These are phyloP conservation scores for Drosophila eugracilis DNA, from an alignment of 1,140 invertebrate genomes.

Conservation along the genomic window DNA sequence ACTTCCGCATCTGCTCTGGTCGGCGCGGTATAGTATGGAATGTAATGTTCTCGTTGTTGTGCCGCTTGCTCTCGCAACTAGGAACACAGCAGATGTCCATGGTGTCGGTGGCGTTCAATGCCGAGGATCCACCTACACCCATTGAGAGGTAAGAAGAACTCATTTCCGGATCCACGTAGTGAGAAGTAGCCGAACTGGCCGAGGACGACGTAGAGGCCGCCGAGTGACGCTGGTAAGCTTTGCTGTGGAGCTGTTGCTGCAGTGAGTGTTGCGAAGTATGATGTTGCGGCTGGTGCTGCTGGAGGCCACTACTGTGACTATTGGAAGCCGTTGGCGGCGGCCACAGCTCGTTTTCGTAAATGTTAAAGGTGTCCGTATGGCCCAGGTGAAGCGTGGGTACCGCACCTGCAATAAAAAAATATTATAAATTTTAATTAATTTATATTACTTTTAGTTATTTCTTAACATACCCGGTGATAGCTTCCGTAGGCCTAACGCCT, in stretches of 20 bases:
- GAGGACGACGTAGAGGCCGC: conserved; percentile 69
- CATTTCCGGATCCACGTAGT: conserved; percentile 63
- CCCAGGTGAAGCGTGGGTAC: conserved; percentile 78
- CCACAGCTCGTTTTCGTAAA: conserved; percentile 80
- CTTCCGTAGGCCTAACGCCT: conserved; percentile 73
- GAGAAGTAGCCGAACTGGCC: conserved; percentile 63
- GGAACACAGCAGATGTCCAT: conserved; percentile 79
- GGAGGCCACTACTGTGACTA: conserved; percentile 25
- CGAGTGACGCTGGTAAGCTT: conserved; percentile 66
- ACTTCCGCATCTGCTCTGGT: conserved; percentile 77
- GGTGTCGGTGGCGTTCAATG: conserved; percentile 60
- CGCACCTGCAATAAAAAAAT: conserved; percentile 45
- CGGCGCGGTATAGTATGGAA: conserved; percentile 79
- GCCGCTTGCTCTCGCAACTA: conserved; percentile 74
- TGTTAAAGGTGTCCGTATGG: conserved; percentile 79
- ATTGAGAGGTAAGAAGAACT: conserved; percentile 54
- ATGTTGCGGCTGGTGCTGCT: conserved; percentile 41
- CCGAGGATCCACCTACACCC: conserved; percentile 33
- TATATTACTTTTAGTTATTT: too few species aligned
- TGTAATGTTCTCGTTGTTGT: conserved; percentile 79
- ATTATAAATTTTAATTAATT: too few species aligned
- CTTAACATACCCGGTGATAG: conserved; percentile 69
- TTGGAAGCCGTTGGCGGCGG: conserved; percentile 61
- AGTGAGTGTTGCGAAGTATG: conserved; percentile 36
- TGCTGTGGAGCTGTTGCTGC: conserved; percentile 48